These are phyloP conservation scores for Otolemur crassicaudatus DNA, from an alignment of 2,797 vertebrate genomes.

Conservation along the genomic window DNA sequence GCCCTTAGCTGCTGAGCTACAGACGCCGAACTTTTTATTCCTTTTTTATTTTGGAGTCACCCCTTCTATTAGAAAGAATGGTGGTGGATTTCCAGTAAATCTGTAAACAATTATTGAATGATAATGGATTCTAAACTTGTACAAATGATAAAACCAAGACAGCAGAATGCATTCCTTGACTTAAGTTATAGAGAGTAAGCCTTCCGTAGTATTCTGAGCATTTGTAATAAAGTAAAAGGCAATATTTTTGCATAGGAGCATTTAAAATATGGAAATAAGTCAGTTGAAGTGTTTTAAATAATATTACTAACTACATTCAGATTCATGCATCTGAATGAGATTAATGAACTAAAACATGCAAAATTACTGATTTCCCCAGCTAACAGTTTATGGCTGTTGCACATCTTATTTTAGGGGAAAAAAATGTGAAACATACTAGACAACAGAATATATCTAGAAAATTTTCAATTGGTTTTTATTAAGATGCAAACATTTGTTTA, in stretches of 20 bases:
- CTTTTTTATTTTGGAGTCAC: background rate
- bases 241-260: background rate
- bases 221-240: background rate
- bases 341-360: background rate
- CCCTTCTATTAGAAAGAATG: background rate
- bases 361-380: background rate
- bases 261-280: background rate
- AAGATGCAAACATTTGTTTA: background rate
- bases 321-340: background rate
- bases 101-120: background rate
- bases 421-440: background rate
- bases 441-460: background rate
- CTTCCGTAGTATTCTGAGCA: background rate
- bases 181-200: background rate
- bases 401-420: constrained; percentile 12
- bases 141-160: background rate
- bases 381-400: background rate
- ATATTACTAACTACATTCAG: background rate
- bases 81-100: background rate
- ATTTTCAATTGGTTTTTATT: background rate
- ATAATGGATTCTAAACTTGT: background rate
- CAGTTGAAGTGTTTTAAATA: background rate
- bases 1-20: no score
- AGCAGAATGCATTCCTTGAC: background rate
- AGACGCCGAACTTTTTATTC: background rate